Base-by-base conservation (phyloP, 2,113 vertebrate species). In the Bagarius yarrelli region DNA sequence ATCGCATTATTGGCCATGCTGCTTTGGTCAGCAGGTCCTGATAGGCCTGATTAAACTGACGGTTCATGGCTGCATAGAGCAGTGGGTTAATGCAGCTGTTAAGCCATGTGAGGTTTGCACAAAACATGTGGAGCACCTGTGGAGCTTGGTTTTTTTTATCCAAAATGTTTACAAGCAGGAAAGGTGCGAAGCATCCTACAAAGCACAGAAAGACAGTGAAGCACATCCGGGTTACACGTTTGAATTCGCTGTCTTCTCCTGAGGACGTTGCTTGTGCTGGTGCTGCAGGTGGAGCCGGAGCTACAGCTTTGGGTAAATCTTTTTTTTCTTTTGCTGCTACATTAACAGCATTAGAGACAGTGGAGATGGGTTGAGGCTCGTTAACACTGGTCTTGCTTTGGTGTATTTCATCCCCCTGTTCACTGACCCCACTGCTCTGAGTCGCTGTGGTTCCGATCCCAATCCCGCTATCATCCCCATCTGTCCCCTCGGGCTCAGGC, bases 81-180 rank as follows among this genome's bases (percentile, higher is more conserved):
- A 96, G 70, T 0, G 95, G 95, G 86, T 97, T 97, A 78, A 96
- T 94, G 79, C 95, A 96, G 79, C 93, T 93, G 76, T 95, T 97
- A 74, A 96, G 91, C 95, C 96, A 97, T 44, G 94, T 95, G 77
- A 96, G 90, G 85, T 96, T 96, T 64, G 94, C 94, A 16, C 92
- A 92, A 15, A 96, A 87, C 95, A 96, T 95, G 85, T 96, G 94
- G 32, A 93, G 44, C 0, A 93, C 85, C 21, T 88, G 92, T 0
- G 95, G 96, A 18, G 95, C 93, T 0, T 40, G 84, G 56, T 87
- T 92, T 0, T n/a, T 77, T 73, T 91, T 91, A 78, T 96, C 95
- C 0, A 88, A 85, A 53, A 95, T 94, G 85, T 95, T 96, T 66
- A 97, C 86, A 40, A 96, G 69, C 61, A 96, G 44, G 87, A 96